These are phyloP conservation scores for Acromyrmex charruanus DNA, from an alignment of 1,140 invertebrate genomes.

Conservation along the genomic window DNA sequence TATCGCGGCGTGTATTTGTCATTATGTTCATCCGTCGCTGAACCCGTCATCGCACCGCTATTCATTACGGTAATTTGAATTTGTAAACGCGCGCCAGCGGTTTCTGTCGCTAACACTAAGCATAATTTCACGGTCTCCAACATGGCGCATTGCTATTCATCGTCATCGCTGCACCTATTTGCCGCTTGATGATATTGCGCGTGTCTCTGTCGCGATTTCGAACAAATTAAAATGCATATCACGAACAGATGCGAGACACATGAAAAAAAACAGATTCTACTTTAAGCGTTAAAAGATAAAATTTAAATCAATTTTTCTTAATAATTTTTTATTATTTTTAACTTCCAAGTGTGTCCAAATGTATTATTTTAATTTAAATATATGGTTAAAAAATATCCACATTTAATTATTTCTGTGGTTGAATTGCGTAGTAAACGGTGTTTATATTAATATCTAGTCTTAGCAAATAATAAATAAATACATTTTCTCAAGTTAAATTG, in stretches of 20 bases:
- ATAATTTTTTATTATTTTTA: too few species aligned
- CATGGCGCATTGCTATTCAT: constrained; percentile 8
- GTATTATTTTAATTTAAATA: too few species aligned
- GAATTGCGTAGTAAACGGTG: too few species aligned
- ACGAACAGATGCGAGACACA: neutral
- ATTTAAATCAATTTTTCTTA: too few species aligned
- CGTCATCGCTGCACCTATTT: constrained; percentile 11
- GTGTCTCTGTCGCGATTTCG: neutral
- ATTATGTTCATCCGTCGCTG: constrained; percentile 43
- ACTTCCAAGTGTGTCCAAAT: too few species aligned
- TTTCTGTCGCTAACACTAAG: constrained; percentile 36
- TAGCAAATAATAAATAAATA: too few species aligned
- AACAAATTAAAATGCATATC: constrained; percentile 16
- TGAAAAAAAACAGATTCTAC: neutral
- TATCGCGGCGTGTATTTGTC: constrained; percentile 37
- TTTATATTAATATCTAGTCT: too few species aligned
- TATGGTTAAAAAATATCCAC: too few species aligned
- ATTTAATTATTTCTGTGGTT: too few species aligned
- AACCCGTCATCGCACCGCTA: constrained; percentile 28
- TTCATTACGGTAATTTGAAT: constrained; percentile 51
- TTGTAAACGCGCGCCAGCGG: constrained; percentile 30
- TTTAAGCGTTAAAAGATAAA: neutral
- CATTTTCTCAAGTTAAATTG: too few species aligned
- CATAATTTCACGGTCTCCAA: constrained; percentile 29
- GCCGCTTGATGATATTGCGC: constrained; percentile 13